Base-by-base conservation (phyloP, 1,140 invertebrate genomes). In the Drosophila navojoa region DNA sequence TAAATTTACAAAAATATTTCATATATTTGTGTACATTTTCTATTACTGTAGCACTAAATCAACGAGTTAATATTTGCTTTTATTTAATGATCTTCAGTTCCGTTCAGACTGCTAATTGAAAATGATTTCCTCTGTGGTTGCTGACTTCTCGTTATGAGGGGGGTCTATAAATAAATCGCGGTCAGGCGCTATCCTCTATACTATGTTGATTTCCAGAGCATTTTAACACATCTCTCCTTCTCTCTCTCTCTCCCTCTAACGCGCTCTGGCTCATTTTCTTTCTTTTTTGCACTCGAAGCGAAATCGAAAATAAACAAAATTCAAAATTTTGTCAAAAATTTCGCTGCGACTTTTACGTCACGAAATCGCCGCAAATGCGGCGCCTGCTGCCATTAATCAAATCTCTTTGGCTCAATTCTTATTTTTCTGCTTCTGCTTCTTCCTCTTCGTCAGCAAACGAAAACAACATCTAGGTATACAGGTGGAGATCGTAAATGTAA, bases 311-410 rank as follows among this genome's bases (percentile, higher is more conserved):
- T 22, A 40, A 32, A 32, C 29, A 53, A 35, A 35, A 32, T 32
- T 55, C 5, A 40, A 40, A 5, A 1, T 32, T 55, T 38, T 13
- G 32, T 22, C 19, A 40, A 55, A 40, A 25, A 4, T 57, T 57
- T 40, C n/a, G 42, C n/a, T 59, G 15, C 25, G n/a, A 27, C 25
- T 59, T 59, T 60, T 60, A 47, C 66, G 66, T 68, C 66, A 68
- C 45, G 35, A 35, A 42, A 52, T 15, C 25, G 25, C 40, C 55
- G 27, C 27, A 60, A 68, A 68, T 53, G 35, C 45, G 47, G 29
- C 53, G 53, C 29, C 44, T 22, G 16, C 10, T 19, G 64, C 40
- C 50, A 68, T 68, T 60, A 68, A 68, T 68, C 66, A 68, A 69
- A 69, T 61, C 49, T 61, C 16, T 45, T 59, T 47, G 27, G 42